Evolutionary conservation across 2,888 invertebrate genomes (phyloP).

Genomic region (Neoascia interrupta): DNA sequence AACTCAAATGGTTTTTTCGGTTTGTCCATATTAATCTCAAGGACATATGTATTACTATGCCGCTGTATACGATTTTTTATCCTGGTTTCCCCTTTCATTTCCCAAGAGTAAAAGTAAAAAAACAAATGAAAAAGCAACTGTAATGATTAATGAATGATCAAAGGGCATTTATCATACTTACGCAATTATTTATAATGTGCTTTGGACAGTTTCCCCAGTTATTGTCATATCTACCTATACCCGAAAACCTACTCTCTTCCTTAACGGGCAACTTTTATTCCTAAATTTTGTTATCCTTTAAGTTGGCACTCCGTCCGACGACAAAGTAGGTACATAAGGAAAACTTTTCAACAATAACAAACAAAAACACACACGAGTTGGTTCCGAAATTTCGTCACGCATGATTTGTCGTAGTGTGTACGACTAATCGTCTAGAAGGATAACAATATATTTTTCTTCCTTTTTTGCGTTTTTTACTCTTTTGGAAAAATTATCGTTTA

Average conservation of each 20-base stretch:
- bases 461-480: neutral
- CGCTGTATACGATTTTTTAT: no score
- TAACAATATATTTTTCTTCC: slow-evolving; percentile 39
- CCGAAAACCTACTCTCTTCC: no score
- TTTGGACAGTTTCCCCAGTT: slow-evolving; percentile 52
- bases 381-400: slow-evolving; percentile 36
- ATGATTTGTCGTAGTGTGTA: slow-evolving; percentile 47
- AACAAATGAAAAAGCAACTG: no score
- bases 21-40: no score
- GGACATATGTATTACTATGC: no score
- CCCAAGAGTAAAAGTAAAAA: neutral
- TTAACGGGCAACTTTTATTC: slow-evolving; percentile 2
- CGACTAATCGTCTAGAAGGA: slow-evolving; percentile 57
- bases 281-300: no score
- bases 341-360: slow-evolving; percentile 37
- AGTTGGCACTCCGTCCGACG: neutral
- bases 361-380: neutral
- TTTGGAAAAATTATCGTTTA: slow-evolving; percentile 41
- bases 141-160: slow-evolving; percentile 56
- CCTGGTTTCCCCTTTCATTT: neutral
- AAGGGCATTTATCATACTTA: slow-evolving; percentile 59
- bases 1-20: no score
- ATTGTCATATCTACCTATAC: no score
- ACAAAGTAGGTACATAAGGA: neutral
- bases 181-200: slow-evolving; percentile 59